Evolutionary conservation across 2,113 vertebrate species (phyloP), one percentile per base, ranked within the genome.

Genomic region (Grammomys surdaster): DNA sequence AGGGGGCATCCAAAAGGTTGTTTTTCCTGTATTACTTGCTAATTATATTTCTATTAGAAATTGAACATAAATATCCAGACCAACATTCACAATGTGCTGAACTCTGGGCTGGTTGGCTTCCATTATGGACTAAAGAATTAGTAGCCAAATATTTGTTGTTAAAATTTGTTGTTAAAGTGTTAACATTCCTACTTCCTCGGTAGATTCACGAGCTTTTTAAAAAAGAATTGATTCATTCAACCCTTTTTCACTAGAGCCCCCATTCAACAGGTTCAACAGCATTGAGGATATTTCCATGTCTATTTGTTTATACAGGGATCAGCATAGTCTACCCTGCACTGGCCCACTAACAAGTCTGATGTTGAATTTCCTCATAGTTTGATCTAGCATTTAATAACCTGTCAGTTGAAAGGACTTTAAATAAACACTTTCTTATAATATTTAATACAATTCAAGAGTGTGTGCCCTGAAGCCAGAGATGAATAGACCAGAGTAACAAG

Each of bases 401-500:
- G 98, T 98, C 98, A 98, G 88, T 96, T 98, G 98, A 97, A 98
- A 98, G 94, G 95, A 97, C 94, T 98, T 98, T 98, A 98, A 98
- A 98, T 98, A 98, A 99, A 98, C 98, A 97, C 98, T 98, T 98
- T 97, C 93, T 94, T 98, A 98, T 97, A 98, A 98, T 98, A 98
- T 98, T 98, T 98, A 98, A 98, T 98, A 97, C 94, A 97, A 93
- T 96, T 94, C 97, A 97, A 95, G 96, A 94, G 98, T 97, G 94
- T n/a, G 75, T 97, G 97, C 97, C 98, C 98, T 96, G 95, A 96
- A 97, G 98, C 97, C 94, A 97, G 88, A 73, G 90, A 96, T 89
- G 95, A 97, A 96, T 93, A 96, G 87, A 97, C 94, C 94, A 92
- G 95, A 82, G 93, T 93, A 97, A 94, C 87, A 97, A 94, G 97